Conservation (phyloP, 2,888 invertebrate genomes). For the Caenorhabditis macrosperma region DNA sequence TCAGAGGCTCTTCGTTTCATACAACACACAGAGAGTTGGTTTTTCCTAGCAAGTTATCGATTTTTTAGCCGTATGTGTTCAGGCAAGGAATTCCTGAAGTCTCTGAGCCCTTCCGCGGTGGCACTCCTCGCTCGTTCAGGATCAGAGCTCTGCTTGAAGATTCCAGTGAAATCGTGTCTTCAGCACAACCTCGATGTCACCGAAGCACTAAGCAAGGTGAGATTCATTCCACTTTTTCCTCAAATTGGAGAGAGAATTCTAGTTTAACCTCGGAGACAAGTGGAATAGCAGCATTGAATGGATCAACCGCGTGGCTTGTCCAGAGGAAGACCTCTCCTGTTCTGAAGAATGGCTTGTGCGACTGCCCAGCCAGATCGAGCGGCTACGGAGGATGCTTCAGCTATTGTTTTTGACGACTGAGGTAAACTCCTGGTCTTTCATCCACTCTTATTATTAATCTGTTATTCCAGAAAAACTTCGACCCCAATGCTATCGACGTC, state of each 20-base stretch:
- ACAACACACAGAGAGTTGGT: conserved; percentile 56
- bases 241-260: neutral
- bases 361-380: conserved; percentile 67
- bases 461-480: conserved; percentile 60
- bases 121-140: conserved; percentile 58
- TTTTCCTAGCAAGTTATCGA: conserved; percentile 3
- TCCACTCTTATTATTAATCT: too few species aligned
- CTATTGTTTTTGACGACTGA: conserved; percentile 70
- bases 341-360: conserved; percentile 67
- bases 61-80: conserved; percentile 8
- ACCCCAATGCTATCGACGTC: conserved; percentile 40
- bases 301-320: conserved; percentile 71
- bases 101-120: conserved; percentile 51
- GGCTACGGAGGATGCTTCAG: conserved; percentile 68
- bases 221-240: neutral
- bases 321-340: conserved; percentile 72
- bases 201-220: conserved; percentile 60
- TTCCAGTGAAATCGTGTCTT: conserved; percentile 52
- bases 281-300: conserved; percentile 73
- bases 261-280: conserved; percentile 72
- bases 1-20: conserved; percentile 65
- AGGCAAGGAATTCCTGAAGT: conserved; percentile 46
- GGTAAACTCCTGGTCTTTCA: conserved; percentile 43
- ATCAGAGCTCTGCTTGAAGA: conserved; percentile 54
- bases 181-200: conserved; percentile 47